Base-by-base conservation (phyloP, 2,888 invertebrate species). In the Ypsolopha scabrella region DNA sequence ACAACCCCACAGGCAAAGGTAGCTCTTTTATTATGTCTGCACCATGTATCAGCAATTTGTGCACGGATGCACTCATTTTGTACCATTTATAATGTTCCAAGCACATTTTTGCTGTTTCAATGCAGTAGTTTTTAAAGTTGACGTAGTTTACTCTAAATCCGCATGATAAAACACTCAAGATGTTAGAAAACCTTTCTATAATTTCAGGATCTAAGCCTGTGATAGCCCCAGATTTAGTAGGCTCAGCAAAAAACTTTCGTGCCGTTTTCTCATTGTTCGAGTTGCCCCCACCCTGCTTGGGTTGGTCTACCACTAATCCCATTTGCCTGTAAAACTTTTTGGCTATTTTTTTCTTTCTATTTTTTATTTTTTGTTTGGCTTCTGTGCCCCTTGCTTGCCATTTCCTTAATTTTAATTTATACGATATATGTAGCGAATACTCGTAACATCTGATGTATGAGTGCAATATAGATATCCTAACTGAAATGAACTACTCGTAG, bases 301-400 rank as follows among this genome's bases (percentile, higher is more conserved):
- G 57, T 49, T 54, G 52, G 53, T 58, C 55, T 8, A 54, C 55
- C 8, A 56, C 54, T n/a, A 57, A 51, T 8, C 54, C 58, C 65
- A 50, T 60, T 53, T 58, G 37, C 52, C 52, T 39, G 45, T 59
- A 54, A 54, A 59, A 58, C 9, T 48, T 41, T 51, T 37, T 48
- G 7, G 49, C 53, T 47, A 56, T 57, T 34, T 55, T 41, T 33
- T 11, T 54, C 51, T 55, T 57, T 57, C 55, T 54, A 52, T 54
- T 35, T 52, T 61, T 60, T 38, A 55, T 36, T 6, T 49, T 54
- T 50, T 50, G 52, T 57, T 62, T 54, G 35, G 54, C 55, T 56
- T 59, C 54, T 47, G 36, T 55, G 13, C 58, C 58, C 6, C 62
- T 59, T 36, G 64, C 63, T 59, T 68, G 66, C 67, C 67, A 69